phyloP scores from a whole-genome alignment of 2,797 vertebrate genomes.

The Acipenser transmontanus region DNA sequence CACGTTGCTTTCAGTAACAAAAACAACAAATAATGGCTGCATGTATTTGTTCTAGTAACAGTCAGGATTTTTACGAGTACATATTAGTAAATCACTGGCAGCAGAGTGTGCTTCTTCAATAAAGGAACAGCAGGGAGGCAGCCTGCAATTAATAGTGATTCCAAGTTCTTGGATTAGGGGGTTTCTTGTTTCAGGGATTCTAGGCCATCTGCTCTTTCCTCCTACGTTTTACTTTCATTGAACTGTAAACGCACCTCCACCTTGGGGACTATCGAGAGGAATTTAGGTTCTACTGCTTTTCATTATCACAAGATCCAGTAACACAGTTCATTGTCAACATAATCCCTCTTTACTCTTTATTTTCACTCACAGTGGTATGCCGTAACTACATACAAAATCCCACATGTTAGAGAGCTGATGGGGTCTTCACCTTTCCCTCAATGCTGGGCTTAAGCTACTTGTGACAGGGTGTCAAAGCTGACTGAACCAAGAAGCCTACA shows the following conservation, averaged over 20 bases:
- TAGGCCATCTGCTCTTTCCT: conserved; percentile 84
- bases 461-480: conserved; percentile 59
- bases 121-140: conserved; percentile 59
- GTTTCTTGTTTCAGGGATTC: conserved; percentile 79
- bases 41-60: conserved; percentile 37
- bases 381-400: conserved; percentile 85
- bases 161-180: conserved; percentile 69
- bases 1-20: conserved; percentile 24
- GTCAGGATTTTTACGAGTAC: conserved; percentile 27
- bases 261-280: conserved; percentile 80
- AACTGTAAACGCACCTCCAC: conserved; percentile 88
- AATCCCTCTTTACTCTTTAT: conserved; percentile 91
- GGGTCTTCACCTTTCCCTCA: conserved; percentile 63
- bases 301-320: conserved; percentile 98
- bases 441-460: conserved; percentile 60
- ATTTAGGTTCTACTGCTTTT: conserved; percentile 91
- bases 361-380: conserved; percentile 74
- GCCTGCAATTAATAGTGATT: conserved; percentile 65
- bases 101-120: conserved; percentile 33
- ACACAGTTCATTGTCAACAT: conserved; percentile 95
- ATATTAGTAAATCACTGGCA: conserved; percentile 56
- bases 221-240: conserved; percentile 66
- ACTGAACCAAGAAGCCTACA: conserved; percentile 59
- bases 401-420: conserved; percentile 76
- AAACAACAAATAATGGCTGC: conserved; percentile 24